Base-by-base conservation (phyloP, 1,140 invertebrate species). In the Drosophila saltans region DNA sequence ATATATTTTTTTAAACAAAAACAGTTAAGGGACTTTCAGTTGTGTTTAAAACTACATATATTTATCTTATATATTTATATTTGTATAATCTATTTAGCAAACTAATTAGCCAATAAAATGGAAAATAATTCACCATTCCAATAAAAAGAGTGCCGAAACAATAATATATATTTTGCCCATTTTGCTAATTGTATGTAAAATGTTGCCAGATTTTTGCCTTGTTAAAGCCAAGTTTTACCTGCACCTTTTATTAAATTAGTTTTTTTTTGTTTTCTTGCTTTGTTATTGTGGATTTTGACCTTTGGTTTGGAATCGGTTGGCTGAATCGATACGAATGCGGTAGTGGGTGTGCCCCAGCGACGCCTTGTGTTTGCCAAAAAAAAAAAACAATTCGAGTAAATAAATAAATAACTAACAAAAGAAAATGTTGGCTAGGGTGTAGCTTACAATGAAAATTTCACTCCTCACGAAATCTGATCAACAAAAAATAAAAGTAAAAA, bases 361-460 rank as follows among this genome's bases (percentile, higher is more conserved):
- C 81, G 81, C 81, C 81, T 85, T 72, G 52, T 86, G 65, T 86
- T 88, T 86, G 83, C 80, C 76, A 26, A 56, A 56, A 56, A 56
- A 56, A 59, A 59, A 33, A 33, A 59, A 8, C 7, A 52, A 9
- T 16, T 24, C 45, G 8, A 48, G 45, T 52, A 52, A 52, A 52
- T 52, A 52, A 52, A 52, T 52, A 58, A 36, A 58, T 58, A 58
- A 58, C 33, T 26, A 52, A 52, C 45, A 52, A 58, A 39, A 39
- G 57, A 58, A 59, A 59, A 59, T 59, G 33, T 59, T 36, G 33
- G 33, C 36, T 40, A 59, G 33, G 57, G 57, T 59, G 57, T 59
- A 59, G 57, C 33, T 16, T 10, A 59, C 57, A 59, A 59, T 59
- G 21, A 4, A 59, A 59, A 59, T 59, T 59, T 59, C 57, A 59